Conservation (phyloP, 2,888 invertebrate genomes). For the Zaprionus lineosus region DNA sequence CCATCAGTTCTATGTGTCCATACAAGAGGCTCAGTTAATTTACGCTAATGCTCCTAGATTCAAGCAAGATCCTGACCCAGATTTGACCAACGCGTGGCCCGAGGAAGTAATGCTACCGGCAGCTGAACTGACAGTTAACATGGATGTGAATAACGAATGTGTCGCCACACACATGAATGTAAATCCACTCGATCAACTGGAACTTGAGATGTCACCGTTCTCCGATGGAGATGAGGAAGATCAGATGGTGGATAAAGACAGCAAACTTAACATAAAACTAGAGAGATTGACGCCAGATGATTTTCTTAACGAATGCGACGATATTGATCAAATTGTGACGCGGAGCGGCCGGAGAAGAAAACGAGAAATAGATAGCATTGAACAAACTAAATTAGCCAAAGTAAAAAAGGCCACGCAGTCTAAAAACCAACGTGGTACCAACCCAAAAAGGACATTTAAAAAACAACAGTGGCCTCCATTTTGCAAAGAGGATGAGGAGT, state of each 20-base stretch:
- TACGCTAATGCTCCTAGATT: constrained; percentile 60
- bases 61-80: constrained; percentile 60
- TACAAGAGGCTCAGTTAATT: constrained; percentile 77
- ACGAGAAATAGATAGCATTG: constrained; percentile 28
- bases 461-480: constrained; percentile 66
- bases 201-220: constrained; percentile 47
- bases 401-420: constrained; percentile 28
- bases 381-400: constrained; percentile 27
- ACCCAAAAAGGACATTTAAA: constrained; percentile 45
- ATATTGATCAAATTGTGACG: constrained; percentile 57
- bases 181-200: constrained; percentile 72
- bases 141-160: constrained; percentile 28
- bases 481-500: constrained; percentile 69
- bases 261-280: constrained; percentile 44
- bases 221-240: constrained; percentile 22
- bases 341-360: constrained; percentile 53
- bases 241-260: constrained; percentile 21
- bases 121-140: constrained; percentile 55
- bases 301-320: constrained; percentile 34
- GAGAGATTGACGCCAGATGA: constrained; percentile 52
- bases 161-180: constrained; percentile 42
- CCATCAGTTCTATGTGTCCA: constrained; percentile 78
- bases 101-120: constrained; percentile 64
- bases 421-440: constrained; percentile 25
- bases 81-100: constrained; percentile 53